Conservation (phyloP, 1,140 invertebrate species). For the Neotoxoptera formosana region DNA sequence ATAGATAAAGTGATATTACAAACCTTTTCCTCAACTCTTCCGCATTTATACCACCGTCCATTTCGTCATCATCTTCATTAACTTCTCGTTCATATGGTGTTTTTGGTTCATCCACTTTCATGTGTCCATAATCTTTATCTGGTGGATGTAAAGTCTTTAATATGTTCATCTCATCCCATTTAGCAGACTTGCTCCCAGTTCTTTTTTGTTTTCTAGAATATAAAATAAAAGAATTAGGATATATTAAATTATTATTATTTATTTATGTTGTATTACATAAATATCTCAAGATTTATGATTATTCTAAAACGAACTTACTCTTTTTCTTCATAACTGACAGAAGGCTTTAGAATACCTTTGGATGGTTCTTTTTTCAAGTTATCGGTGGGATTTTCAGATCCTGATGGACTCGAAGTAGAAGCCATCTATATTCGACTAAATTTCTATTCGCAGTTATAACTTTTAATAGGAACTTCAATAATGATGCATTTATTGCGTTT, state of each 20-base stretch:
- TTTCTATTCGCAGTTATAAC: not conserved
- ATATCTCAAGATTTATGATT: not conserved
- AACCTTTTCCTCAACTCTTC: conserved; percentile 79
- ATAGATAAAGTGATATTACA: conserved; percentile 51
- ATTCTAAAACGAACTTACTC: conserved; percentile 66
- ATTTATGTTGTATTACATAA: not conserved
- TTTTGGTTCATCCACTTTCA: conserved; percentile 99
- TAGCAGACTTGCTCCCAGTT: conserved; percentile 77
- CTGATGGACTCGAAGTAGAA: conserved; percentile 23
- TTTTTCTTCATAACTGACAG: conserved; percentile 84
- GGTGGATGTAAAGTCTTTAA: conserved; percentile 96
- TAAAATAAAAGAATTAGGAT: not conserved
- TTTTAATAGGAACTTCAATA: conserved; percentile 15
- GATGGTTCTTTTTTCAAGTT: conserved; percentile 76
- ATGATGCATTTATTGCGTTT: not conserved
- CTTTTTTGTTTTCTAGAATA: conserved; percentile 53
- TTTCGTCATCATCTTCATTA: conserved; percentile 74
- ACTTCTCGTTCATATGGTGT: conserved; percentile 89
- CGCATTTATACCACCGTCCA: conserved; percentile 78
- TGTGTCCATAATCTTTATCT: conserved; percentile 99
- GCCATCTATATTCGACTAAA: conserved; percentile 38
- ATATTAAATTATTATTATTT: not conserved
- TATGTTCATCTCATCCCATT: conserved; percentile 99
- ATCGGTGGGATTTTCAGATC: conserved; percentile 63
- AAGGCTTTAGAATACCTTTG: conserved; percentile 92